A percentile compares a stretch with the other conserved stretches of the same genome.
These are phyloP conservation scores for Hybognathus amarus DNA, from an alignment of 2,797 vertebrate species.

Conservation along the genomic window DNA sequence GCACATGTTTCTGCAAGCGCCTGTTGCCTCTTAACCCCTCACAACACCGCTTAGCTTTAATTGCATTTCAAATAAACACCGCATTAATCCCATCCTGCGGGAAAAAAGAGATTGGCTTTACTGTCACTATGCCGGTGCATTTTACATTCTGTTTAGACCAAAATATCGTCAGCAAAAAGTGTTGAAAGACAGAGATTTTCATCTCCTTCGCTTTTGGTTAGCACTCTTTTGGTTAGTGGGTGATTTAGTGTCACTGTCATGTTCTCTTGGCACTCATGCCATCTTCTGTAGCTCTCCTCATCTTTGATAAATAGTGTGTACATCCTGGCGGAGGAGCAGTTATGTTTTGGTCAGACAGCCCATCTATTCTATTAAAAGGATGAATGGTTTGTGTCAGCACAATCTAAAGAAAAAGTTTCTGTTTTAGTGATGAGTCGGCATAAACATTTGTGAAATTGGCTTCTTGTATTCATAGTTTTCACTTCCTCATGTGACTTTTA, in stretches of 20 bases:
- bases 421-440: constrained; percentile 29
- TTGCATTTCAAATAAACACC: constrained; percentile 8
- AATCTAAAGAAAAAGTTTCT: constrained; percentile 18
- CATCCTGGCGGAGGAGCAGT: background rate
- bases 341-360: background rate
- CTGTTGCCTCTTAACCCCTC: constrained; percentile 25
- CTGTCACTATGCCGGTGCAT: background rate
- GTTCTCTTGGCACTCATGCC: background rate
- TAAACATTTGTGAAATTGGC: constrained; percentile 20
- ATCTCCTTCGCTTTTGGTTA: background rate
- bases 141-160: background rate
- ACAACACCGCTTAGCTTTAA: background rate
- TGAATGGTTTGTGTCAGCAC: constrained; percentile 21
- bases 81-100: constrained; percentile 6
- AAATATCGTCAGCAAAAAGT: background rate
- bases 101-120: background rate
- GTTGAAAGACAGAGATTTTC: constrained; percentile 11
- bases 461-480: background rate
- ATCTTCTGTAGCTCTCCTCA: background rate
- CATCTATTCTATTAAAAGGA: constrained; percentile 3
- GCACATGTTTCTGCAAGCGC: constrained; percentile 34
- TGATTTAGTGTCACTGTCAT: constrained; percentile 33
- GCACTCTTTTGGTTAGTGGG: constrained; percentile 3
- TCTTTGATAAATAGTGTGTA: constrained; percentile 25
- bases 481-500: constrained; percentile 6